Conservation (phyloP, 2,113 vertebrate genomes). For the Cinclus cinclus region DNA sequence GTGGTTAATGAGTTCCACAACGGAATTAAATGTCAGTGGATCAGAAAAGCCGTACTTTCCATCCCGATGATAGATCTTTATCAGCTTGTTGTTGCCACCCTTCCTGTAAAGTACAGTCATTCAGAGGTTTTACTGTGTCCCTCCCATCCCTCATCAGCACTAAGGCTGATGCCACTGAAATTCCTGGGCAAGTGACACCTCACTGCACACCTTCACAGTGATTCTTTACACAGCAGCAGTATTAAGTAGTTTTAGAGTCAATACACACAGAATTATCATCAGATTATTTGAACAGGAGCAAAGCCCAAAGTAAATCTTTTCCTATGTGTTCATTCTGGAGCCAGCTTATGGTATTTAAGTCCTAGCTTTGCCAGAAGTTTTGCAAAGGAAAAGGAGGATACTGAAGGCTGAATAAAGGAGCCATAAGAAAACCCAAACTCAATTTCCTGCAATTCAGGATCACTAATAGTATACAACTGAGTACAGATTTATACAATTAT, state of each 20-base stretch:
- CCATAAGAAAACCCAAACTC: not conserved
- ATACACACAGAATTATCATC: constrained; percentile 5
- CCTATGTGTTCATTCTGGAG: not conserved
- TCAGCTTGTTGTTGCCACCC: constrained; percentile 94
- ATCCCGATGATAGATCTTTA: constrained; percentile 94
- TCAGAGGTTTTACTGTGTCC: not conserved
- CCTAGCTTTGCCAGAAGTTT: constrained; percentile 11
- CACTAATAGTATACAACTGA: not conserved
- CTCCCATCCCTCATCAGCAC: not conserved
- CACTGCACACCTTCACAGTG: not conserved
- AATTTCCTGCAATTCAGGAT: not conserved
- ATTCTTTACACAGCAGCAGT: not conserved
- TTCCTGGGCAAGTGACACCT: not conserved
- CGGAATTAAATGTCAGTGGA: constrained; percentile 90
- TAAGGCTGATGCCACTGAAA: not conserved
- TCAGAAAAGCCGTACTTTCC: constrained; percentile 96
- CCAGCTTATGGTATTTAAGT: not conserved
- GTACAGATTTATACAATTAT: not conserved
- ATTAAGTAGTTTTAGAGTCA: not conserved
- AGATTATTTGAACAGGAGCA: constrained; percentile 27
- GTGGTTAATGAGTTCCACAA: constrained; percentile 94
- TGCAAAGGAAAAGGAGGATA: not conserved
- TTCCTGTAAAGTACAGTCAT: constrained; percentile 81
- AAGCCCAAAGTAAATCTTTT: constrained; percentile 21
- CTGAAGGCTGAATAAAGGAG: not conserved